Evolutionary conservation across 1,140 invertebrate species (phyloP).

Genomic region (Medauroidea extradentata): DNA sequence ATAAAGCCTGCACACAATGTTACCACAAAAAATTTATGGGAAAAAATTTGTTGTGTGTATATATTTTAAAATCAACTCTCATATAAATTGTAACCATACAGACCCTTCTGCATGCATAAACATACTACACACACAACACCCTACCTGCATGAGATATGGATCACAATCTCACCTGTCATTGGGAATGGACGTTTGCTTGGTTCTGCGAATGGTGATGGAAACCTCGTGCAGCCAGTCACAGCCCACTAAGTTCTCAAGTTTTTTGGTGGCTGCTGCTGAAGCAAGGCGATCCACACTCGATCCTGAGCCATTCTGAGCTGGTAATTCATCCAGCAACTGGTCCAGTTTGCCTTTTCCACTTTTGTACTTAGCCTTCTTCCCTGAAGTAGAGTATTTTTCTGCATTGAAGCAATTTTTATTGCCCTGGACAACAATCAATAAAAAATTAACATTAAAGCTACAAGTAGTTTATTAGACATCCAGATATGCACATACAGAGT

Average conservation of each 20-base stretch:
- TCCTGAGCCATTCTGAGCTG: slow-evolving; percentile 26
- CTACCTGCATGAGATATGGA: no score
- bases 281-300: slow-evolving; percentile 41
- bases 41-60: no score
- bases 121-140: no score
- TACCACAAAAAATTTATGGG: no score
- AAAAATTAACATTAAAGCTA: not conserved
- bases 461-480: not conserved
- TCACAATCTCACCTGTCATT: slow-evolving; percentile 57
- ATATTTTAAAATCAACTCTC: no score
- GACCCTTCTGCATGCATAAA: no score
- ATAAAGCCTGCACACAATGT: no score
- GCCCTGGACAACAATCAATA: not conserved
- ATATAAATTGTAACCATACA: no score
- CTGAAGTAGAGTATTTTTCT: slow-evolving; percentile 4
- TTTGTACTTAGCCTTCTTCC: slow-evolving; percentile 10
- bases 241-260: slow-evolving; percentile 51
- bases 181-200: slow-evolving; percentile 60
- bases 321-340: slow-evolving; percentile 9
- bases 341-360: slow-evolving; percentile 7
- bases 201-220: slow-evolving; percentile 75
- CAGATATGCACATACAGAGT: no score
- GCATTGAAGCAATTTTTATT: not conserved
- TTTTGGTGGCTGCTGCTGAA: slow-evolving; percentile 43
- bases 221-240: slow-evolving; percentile 91